Evolutionary conservation across 2,888 invertebrate genomes (phyloP).

Genomic region (Thereva unica): DNA sequence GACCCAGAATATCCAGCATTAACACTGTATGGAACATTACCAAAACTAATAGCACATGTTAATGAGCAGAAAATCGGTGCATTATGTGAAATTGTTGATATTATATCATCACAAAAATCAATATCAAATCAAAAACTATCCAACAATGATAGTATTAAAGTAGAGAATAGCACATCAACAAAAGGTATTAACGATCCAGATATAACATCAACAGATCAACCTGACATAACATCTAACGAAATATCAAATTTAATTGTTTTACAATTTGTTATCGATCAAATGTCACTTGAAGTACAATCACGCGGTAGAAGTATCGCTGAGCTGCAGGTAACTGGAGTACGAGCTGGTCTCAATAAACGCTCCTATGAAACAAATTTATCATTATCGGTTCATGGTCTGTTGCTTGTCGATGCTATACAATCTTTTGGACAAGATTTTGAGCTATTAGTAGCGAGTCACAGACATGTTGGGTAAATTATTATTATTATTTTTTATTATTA

Average conservation of each 20-base stretch:
- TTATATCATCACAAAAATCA: conserved; percentile 48
- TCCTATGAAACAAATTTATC: conserved; percentile 75
- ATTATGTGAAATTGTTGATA: conserved; percentile 63
- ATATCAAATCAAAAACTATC: conserved; percentile 8
- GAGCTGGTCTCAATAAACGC: conserved; percentile 74
- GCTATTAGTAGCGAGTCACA: conserved; percentile 90
- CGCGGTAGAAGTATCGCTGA: conserved; percentile 89
- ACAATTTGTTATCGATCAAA: conserved; percentile 85
- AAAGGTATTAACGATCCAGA: not conserved
- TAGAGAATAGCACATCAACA: conserved; percentile 1
- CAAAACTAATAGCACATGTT: conserved; percentile 84
- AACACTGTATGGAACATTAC: conserved; percentile 82
- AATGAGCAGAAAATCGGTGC: conserved; percentile 86
- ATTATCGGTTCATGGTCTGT: conserved; percentile 87
- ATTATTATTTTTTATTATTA: not conserved
- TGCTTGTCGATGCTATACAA: conserved; percentile 93
- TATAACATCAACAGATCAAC: not conserved
- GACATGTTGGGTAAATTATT: conserved; percentile 77
- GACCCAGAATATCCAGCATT: conserved; percentile 88
- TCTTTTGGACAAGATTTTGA: conserved; percentile 96
- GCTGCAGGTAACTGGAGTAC: conserved; percentile 87
- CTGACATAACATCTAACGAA: not conserved
- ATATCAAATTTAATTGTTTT: conserved; percentile 66
- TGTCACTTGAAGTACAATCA: conserved; percentile 86
- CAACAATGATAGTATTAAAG: not conserved